These are phyloP conservation scores for Crax fasciolata DNA, from an alignment of 2,797 vertebrate genomes.

Conservation along the genomic window DNA sequence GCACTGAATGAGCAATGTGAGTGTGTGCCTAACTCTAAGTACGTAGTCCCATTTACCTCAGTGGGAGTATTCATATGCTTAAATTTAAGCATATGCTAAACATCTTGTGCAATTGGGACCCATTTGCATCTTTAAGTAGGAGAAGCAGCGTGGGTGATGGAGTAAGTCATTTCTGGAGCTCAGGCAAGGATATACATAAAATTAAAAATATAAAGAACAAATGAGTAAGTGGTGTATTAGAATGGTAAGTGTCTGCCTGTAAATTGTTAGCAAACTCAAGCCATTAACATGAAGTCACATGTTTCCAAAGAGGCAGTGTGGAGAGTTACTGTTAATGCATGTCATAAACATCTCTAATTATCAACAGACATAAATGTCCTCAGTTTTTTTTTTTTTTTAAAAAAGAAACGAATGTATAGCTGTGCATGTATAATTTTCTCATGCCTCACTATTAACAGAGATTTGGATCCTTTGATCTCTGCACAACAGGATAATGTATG, in stretches of 20 bases:
- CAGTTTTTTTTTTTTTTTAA: neutral
- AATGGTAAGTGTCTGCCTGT: neutral
- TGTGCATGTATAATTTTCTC: neutral
- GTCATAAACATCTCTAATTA: slow-evolving; percentile 51
- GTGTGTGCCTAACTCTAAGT: neutral
- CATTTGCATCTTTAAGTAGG: slow-evolving; percentile 53
- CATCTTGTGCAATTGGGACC: slow-evolving; percentile 22
- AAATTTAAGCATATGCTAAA: slow-evolving; percentile 48
- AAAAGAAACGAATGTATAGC: neutral
- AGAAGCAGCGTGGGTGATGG: slow-evolving; percentile 33
- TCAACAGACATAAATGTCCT: slow-evolving; percentile 12
- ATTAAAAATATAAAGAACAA: slow-evolving; percentile 35
- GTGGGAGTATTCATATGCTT: neutral
- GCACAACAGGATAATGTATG: neutral
- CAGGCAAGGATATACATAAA: slow-evolving; percentile 14
- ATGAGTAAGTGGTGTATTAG: neutral
- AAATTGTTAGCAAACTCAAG: slow-evolving; percentile 31
- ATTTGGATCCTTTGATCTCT: slow-evolving; percentile 8
- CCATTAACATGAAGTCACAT: slow-evolving; percentile 19
- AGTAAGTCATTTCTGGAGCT: slow-evolving; percentile 50
- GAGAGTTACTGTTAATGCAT: neutral
- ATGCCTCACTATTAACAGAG: neutral
- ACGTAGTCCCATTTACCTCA: neutral
- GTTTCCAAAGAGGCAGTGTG: neutral
- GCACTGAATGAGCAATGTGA: neutral